Evolutionary conservation across 2,888 invertebrate species (phyloP), one percentile per base, ranked within the genome.

Genomic region (Celastrina argiolus): DNA sequence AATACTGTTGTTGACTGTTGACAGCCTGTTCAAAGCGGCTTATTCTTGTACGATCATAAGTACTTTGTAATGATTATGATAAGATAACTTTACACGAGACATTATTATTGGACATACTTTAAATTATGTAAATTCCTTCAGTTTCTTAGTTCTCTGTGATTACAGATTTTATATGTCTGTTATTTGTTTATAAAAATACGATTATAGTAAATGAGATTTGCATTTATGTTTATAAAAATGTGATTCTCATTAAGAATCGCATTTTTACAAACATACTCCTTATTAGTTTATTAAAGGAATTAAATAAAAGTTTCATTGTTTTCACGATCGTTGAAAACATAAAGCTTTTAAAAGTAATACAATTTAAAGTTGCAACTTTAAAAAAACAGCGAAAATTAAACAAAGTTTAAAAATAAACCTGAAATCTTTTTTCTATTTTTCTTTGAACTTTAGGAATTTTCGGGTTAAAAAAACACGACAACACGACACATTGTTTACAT

Each of bases 401-500:
- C 12, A 51, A 22, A 26, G 12, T 26, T 51, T 51, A 22, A 51
- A 51, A 51, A 51, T 51, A 51, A 51, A 51, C 51, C 51, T 51
- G 22, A 51, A 51, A 59, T 59, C 34, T 18, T 12, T 59, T 16
- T 36, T 12, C 51, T 51, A 51, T 61, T 36, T 39, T 61, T 61
- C 34, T 39, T 39, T 39, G 61, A 22, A 61, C 36, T 61, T 36
- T 39, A 14, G 36, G 39, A 61, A 61, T 61, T 39, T 39, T 39
- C 14, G 39, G 61, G 16, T 39, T 36, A 61, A 61, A 61, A 39
- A 36, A 22, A 39, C 39, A 18, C 22, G 36, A 22, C 51, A 51
- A 73, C 70, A 73, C 70, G 72, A 72, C 67, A 74, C 71, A 78
- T 79, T 83, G 82, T 84, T 82, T 82, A 75, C 79, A 68, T 82